phyloP scores from a whole-genome alignment of 2,888 invertebrate genomes.

The Melanotus villosus region DNA sequence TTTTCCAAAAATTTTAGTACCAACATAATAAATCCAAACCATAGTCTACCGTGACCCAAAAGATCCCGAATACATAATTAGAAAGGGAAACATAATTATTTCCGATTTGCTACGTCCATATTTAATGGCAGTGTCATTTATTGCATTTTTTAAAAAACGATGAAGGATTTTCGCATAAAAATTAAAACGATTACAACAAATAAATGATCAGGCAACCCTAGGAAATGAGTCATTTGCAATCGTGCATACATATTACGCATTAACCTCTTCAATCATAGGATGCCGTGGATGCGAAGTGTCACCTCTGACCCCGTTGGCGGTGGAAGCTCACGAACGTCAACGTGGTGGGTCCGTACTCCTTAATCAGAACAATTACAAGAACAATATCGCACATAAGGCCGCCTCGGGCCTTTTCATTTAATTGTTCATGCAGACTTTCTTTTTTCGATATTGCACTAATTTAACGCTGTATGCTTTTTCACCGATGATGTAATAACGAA shows the following conservation, averaged over 20 bases:
- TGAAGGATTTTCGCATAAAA: no score
- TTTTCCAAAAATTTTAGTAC: no score
- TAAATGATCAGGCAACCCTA: background rate
- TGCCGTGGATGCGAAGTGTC: constrained; percentile 32
- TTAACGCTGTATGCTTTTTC: background rate
- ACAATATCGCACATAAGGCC: constrained; percentile 25
- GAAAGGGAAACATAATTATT: no score
- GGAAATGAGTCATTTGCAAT: constrained; percentile 21
- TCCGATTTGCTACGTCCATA: no score
- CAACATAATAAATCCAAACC: no score
- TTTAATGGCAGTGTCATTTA: no score
- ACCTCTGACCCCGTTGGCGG: constrained; percentile 41
- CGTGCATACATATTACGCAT: constrained; percentile 25
- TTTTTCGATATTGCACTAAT: background rate
- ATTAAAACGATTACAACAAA: background rate
- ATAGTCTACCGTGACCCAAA: no score
- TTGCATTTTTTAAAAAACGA: no score
- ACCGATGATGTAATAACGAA: no score
- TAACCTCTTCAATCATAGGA: constrained; percentile 25
- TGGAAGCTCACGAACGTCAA: constrained; percentile 43
- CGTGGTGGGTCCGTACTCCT: constrained; percentile 39
- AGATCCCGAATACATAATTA: no score
- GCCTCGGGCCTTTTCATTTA: background rate
- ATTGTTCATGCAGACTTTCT: background rate
- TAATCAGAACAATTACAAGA: constrained; percentile 40